phyloP scores from a whole-genome alignment of 1,140 invertebrate species.

The Drosophila sp. region DNA sequence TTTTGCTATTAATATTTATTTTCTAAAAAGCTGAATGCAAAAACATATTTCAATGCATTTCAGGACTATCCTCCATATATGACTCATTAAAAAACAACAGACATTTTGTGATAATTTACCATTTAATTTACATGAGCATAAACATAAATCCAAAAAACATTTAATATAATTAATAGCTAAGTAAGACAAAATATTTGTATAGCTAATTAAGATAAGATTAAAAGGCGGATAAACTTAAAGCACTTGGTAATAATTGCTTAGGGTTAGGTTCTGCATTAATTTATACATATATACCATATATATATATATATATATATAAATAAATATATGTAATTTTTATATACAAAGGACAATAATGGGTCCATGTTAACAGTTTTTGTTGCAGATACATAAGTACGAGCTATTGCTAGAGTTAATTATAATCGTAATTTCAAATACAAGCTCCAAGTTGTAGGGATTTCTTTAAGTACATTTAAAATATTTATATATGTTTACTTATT shows the following conservation, averaged over 20 bases:
- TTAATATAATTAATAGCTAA: slow-evolving; percentile 46
- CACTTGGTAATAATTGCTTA: slow-evolving; percentile 79
- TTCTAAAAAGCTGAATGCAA: too few relatives aligned
- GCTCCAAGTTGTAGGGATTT: slow-evolving; percentile 64
- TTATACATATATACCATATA: slow-evolving; percentile 34
- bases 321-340: slow-evolving; percentile 28
- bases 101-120: slow-evolving; percentile 35
- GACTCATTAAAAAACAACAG: too few relatives aligned
- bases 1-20: too few relatives aligned
- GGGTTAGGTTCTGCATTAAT: slow-evolving; percentile 41
- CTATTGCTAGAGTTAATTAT: slow-evolving; percentile 60
- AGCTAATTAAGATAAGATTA: slow-evolving; percentile 58
- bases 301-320: slow-evolving; percentile 34
- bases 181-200: slow-evolving; percentile 37
- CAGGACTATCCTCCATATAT: too few relatives aligned
- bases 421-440: slow-evolving; percentile 74
- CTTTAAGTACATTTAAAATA: slow-evolving; percentile 45
- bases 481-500: slow-evolving; percentile 51
- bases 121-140: slow-evolving; percentile 46
- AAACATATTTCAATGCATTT: too few relatives aligned
- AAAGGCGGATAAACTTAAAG: slow-evolving; percentile 72
- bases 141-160: slow-evolving; percentile 73
- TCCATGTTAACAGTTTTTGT: slow-evolving; percentile 69
- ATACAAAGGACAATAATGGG: slow-evolving; percentile 44
- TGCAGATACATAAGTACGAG: slow-evolving; percentile 21